phyloP scores from a whole-genome alignment of 2,797 vertebrate genomes.

The Fringilla coelebs region DNA sequence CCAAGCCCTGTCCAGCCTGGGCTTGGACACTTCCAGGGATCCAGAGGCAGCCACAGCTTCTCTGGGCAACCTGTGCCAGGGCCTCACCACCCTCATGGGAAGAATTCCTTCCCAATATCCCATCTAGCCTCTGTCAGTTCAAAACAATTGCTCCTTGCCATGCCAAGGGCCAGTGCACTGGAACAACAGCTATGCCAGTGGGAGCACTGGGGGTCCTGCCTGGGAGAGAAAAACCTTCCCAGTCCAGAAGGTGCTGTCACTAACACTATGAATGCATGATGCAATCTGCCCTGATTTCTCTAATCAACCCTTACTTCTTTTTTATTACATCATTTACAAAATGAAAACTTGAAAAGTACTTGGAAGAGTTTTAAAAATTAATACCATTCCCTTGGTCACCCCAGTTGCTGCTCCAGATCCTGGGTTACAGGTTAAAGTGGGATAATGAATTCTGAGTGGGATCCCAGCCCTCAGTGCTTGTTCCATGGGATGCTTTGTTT shows the following conservation, averaged over 20 bases:
- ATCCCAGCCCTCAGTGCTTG: neutral
- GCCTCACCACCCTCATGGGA: neutral
- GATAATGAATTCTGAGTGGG: neutral
- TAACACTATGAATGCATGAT: neutral
- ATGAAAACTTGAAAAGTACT: neutral
- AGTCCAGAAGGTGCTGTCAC: neutral
- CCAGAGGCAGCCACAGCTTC: neutral
- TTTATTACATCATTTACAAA: neutral
- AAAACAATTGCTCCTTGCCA: neutral
- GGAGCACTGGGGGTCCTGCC: neutral
- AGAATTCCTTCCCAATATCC: neutral
- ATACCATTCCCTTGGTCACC: neutral
- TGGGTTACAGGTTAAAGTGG: neutral
- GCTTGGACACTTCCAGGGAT: neutral
- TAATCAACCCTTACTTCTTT: neutral
- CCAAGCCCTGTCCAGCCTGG: fast-evolving
- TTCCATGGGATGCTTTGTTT: neutral
- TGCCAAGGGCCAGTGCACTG: neutral
- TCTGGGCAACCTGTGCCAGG: neutral
- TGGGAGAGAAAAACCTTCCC: neutral
- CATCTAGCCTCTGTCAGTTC: neutral
- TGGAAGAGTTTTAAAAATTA: neutral
- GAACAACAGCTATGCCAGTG: neutral
- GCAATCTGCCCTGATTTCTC: neutral
- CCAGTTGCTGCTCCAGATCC: neutral